Base-by-base conservation (phyloP, 2,113 vertebrate species). In the Furnarius figulus region DNA sequence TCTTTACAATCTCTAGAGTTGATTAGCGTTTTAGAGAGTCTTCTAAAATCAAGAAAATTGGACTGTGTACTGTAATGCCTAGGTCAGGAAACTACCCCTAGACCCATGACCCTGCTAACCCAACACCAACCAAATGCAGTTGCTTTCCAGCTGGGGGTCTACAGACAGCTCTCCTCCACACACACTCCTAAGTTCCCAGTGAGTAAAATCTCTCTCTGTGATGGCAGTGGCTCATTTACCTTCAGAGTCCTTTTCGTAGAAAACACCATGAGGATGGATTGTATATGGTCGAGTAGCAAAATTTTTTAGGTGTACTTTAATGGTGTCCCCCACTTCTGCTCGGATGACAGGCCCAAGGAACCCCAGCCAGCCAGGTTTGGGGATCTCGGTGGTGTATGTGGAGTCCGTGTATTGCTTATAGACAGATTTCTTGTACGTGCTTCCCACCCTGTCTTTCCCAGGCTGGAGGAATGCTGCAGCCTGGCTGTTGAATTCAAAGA, bases 401-500 rank as follows among this genome's bases (percentile, higher is more conserved):
- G 95, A 86, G 70, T 99, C 99, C 0, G 46, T 98, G 95, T 99
- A 99, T 77, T 99, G 98, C 85, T 98, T 98, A 88, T 99, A 99
- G 85, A 99, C 92, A 10, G 98, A 97, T 65, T 99, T 99, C 97
- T 98, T 99, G 96, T 99, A 99, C 1, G 17, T 97, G 82, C 97
- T 96, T 66, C 98, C 98, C 87, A 98, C 97, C 25, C 98, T 95
- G 88, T 98, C 91, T 68, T 93, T 97, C 47, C 94, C 95, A 77
- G 96, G 74, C 79, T 98, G 97, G 63, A 98, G 91, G 93, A 98
- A 98, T 3, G 10, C 62, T 37, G 98, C 97, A 85, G 98, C 97
- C 78, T 83, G 56, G 59, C 98, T 98, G 85, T 93, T 67, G 37
- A 80, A 84, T 71, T 63, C 49, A 94, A 56, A 72, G 52, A n/a